Base-by-base conservation (phyloP, 2,888 invertebrate species). In the Cremastinae sp. region DNA sequence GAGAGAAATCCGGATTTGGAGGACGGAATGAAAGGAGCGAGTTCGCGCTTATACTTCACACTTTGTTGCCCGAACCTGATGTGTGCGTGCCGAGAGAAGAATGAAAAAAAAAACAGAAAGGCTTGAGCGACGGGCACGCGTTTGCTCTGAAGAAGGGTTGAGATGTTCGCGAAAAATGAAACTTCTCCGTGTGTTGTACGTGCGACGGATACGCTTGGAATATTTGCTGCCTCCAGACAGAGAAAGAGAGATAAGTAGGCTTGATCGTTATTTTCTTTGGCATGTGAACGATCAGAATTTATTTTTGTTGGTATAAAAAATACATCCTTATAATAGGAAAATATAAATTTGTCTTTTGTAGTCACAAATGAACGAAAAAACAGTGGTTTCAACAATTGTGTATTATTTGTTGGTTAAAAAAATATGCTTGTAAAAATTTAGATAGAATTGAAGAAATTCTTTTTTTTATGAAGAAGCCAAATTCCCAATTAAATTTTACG, bases 1-100 rank as follows among this genome's bases (percentile, higher is more conserved):
- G 62, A 58, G 74, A 74, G 74, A 69, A 74, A 74, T 74, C 68
- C 74, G 68, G 68, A 47, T 74, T 61, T 43, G 49, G 56, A 74
- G 51, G 68, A 68, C 62, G 22, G 61, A 37, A 62, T 68, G 62
- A 74, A 49, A 47, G 62, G 69, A 62, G 68, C 37, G 35, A 35
- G 62, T 58, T 69, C 56, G 58, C 62, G 39, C 61, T 68, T 68
- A n/a, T 49, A 47, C 35, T 20, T 58, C 53, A 9, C 39, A 35
- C 68, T 43, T 49, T 49, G 61, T 49, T 28, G 28, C 28, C 2
- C 28, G 28, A 68, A 49, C 51, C 20, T 20, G 28, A 43, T 56
- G 43, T 12, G 47, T 61, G 55, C 39, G 28, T 16, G 20, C 35
- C 8, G 7, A n/a, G 45, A 14, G 22, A 45, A 61, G 49, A 8